Conservation (phyloP, 2,113 vertebrate species). For the Megaleporinus macrocephalus region DNA sequence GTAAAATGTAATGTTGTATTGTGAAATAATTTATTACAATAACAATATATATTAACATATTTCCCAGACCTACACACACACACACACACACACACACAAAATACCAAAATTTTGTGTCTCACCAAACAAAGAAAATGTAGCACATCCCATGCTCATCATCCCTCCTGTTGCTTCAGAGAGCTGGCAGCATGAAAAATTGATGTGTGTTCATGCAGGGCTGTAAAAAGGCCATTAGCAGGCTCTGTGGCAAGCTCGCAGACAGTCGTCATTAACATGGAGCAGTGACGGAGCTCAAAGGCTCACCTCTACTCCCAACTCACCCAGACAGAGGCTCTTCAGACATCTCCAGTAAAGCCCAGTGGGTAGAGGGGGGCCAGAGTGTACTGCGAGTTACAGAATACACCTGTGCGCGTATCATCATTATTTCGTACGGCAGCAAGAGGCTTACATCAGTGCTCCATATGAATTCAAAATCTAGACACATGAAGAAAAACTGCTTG, state of each 20-base stretch:
- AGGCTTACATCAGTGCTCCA: neutral
- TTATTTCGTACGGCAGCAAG: neutral
- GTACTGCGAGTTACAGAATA: neutral
- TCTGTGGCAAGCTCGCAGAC: slow-evolving; percentile 25
- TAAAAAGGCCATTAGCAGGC: slow-evolving; percentile 55
- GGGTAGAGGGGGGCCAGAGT: too few relatives aligned
- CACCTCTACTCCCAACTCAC: neutral
- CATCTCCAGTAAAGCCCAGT: neutral
- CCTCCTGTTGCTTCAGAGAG: slow-evolving; percentile 51
- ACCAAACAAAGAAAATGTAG: slow-evolving; percentile 4
- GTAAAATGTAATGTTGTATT: too few relatives aligned
- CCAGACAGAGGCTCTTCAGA: neutral
- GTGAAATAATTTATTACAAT: too few relatives aligned
- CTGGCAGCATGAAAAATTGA: slow-evolving; percentile 64
- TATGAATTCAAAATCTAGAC: neutral
- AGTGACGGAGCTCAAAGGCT: slow-evolving; percentile 9
- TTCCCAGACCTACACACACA: neutral
- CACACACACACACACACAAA: neutral
- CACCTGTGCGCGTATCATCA: neutral
- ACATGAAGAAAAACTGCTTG: neutral
- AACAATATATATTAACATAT: neutral
- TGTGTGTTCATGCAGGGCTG: slow-evolving; percentile 53
- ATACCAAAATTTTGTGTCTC: neutral
- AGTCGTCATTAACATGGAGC: slow-evolving; percentile 4
- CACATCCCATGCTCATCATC: slow-evolving; percentile 19